Evolutionary conservation across 1,140 invertebrate genomes (phyloP).

Genomic region (Mesaphorura yosii): DNA sequence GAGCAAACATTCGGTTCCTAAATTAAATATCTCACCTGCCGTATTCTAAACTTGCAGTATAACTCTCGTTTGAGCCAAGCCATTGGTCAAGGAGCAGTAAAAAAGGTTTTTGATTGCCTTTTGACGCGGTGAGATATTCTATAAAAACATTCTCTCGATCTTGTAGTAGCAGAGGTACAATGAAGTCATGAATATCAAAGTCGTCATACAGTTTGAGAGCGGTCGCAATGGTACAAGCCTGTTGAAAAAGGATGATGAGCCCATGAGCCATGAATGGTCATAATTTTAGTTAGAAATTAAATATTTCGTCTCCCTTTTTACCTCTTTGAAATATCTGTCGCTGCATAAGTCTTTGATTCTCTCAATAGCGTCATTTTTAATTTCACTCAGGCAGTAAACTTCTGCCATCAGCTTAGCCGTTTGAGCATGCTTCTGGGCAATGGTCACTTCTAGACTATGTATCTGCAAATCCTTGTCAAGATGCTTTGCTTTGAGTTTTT

Average conservation of each 20-base stretch:
- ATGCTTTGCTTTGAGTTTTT: not conserved
- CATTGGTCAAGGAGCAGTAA: too few species aligned
- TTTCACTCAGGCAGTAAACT: not conserved
- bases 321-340: not conserved
- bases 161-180: constrained; percentile 59
- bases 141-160: constrained; percentile 55
- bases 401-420: not conserved
- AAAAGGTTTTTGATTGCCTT: too few species aligned
- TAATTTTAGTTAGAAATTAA: not conserved
- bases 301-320: too few species aligned
- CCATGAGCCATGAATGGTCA: too few species aligned
- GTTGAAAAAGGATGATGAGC: not conserved
- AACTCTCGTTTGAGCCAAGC: too few species aligned
- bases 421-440: not conserved
- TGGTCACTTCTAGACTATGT: too few species aligned
- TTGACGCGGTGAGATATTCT: constrained; percentile 49
- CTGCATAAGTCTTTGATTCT: not conserved
- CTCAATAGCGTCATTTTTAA: not conserved
- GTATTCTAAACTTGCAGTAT: too few species aligned
- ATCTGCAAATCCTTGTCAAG: not conserved
- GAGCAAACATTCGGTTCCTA: too few species aligned
- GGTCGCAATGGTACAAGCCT: constrained; percentile 51
- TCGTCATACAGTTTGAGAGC: constrained; percentile 49
- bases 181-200: constrained; percentile 50
- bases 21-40: too few species aligned